Evolutionary conservation across 2,888 invertebrate genomes (phyloP), one percentile per base, ranked within the genome.

Genomic region (Fragum sueziense): DNA sequence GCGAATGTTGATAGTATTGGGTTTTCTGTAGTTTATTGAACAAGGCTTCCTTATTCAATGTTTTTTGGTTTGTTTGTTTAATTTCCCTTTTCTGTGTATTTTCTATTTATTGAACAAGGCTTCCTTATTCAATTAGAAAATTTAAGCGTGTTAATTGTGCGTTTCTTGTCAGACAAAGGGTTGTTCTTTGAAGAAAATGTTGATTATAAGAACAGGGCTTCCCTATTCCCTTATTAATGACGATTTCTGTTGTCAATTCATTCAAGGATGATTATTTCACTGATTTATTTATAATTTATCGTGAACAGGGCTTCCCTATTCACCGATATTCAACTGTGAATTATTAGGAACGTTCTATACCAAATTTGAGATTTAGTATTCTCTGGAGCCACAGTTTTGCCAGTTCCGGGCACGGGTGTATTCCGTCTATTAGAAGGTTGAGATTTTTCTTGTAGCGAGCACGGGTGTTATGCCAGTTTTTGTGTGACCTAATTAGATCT

Each of bases 191-290:
- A n/a, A n/a, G n/a, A n/a, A n/a, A n/a, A n/a, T n/a, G n/a, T n/a
- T 41, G 41, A 41, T 11, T 41, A 41, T 41, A 17, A 11, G 41
- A 41, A 27, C 57, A 57, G 57, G 57, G 57, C 57, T 57, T 57
- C 57, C 57, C 57, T 57, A 57, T 57, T 57, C 57, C 25, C 20
- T 47, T 20, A 57, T 47, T 47, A 47, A n/a, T 57, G 57, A 20
- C n/a, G 22, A 57, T 27, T 22, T 57, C 57, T 27, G 27, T 41
- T 11, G 17, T 41, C 9, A 11, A 41, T 41, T 41, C 17, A 41
- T 11, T 41, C 17, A 41, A 11, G 17, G 41, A 41, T 9, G 9
- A 41, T 41, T 41, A 11, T 9, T 41, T 41, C 41, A 41, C 17
- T 17, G 9, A 11, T 41, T 41, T 17, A 41, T 41, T 41, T 41